These are phyloP conservation scores for Charanyca ferruginea DNA, from an alignment of 2,888 invertebrate genomes.

Conservation along the genomic window DNA sequence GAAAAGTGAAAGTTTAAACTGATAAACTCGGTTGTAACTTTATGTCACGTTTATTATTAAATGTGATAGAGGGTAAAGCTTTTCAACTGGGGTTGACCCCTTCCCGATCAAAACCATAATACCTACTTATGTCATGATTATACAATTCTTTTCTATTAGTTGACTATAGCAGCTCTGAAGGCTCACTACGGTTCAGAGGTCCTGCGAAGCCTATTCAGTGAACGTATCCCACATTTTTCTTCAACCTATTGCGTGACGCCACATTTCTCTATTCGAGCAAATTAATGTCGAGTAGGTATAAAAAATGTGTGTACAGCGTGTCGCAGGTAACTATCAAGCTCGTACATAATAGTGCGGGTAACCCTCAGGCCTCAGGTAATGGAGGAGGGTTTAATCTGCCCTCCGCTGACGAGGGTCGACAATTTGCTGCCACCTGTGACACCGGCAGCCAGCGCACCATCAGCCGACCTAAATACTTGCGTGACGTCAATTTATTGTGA, in stretches of 20 bases:
- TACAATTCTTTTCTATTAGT: neutral
- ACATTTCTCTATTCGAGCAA: constrained; percentile 35
- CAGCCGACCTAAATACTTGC: constrained; percentile 63
- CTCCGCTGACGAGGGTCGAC: constrained; percentile 76
- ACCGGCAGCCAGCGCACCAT: constrained; percentile 62
- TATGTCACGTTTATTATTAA: too few species aligned
- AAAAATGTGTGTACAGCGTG: constrained; percentile 45
- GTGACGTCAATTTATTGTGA: constrained; percentile 70
- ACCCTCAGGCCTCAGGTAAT: constrained; percentile 52
- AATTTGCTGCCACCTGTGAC: constrained; percentile 77
- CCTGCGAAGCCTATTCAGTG: constrained; percentile 7
- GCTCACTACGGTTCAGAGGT: neutral
- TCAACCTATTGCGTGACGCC: constrained; percentile 7
- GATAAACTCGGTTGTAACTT: too few species aligned
- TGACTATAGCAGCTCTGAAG: neutral
- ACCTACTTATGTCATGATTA: neutral
- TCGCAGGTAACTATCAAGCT: constrained; percentile 60
- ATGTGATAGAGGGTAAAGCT: neutral
- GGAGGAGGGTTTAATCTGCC: constrained; percentile 71
- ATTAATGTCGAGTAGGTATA: constrained; percentile 40
- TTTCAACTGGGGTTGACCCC: neutral
- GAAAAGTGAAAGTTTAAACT: too few species aligned
- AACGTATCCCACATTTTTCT: constrained; percentile 7
- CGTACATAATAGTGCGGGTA: constrained; percentile 60
- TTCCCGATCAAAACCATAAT: too few species aligned